Evolutionary conservation across 1,140 invertebrate genomes (phyloP).

Genomic region (Rhynchophorus ferrugineus): DNA sequence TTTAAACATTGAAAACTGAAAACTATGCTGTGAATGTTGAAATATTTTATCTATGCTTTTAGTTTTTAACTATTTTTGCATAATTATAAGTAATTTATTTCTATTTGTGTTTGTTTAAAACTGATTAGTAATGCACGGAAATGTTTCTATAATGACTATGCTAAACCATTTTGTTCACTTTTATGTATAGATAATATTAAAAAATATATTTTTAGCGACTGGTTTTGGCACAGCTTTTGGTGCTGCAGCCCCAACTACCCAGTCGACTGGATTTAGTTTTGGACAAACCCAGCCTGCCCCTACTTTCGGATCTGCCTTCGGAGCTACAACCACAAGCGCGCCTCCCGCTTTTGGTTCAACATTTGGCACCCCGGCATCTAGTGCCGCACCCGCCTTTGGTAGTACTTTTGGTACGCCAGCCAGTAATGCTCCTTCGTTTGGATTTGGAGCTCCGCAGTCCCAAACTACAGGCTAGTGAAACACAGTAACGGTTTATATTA

Average conservation of each 20-base stretch:
- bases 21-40: no score
- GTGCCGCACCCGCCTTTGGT: slow-evolving; percentile 30
- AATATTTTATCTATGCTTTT: no score
- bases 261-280: slow-evolving; percentile 21
- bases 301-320: slow-evolving; percentile 32
- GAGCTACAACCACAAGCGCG: slow-evolving; percentile 26
- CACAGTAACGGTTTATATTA: slow-evolving; percentile 8
- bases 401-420: slow-evolving; percentile 41
- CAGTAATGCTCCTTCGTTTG: slow-evolving; percentile 39
- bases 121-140: no score
- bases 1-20: background rate
- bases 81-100: no score
- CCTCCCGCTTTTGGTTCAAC: slow-evolving; percentile 26
- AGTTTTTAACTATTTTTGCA: no score
- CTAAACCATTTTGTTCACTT: no score
- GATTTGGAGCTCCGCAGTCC: slow-evolving; percentile 36
- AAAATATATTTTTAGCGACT: slow-evolving; percentile 14
- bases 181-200: no score
- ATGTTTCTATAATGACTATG: no score
- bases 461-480: slow-evolving; percentile 29
- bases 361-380: slow-evolving; percentile 14
- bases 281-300: slow-evolving; percentile 14
- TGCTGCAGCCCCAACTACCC: slow-evolving; percentile 15
- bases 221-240: slow-evolving; percentile 22
- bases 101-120: no score